phyloP scores from a whole-genome alignment of 2,888 invertebrate species.

The Schizotus pectinicornis region DNA sequence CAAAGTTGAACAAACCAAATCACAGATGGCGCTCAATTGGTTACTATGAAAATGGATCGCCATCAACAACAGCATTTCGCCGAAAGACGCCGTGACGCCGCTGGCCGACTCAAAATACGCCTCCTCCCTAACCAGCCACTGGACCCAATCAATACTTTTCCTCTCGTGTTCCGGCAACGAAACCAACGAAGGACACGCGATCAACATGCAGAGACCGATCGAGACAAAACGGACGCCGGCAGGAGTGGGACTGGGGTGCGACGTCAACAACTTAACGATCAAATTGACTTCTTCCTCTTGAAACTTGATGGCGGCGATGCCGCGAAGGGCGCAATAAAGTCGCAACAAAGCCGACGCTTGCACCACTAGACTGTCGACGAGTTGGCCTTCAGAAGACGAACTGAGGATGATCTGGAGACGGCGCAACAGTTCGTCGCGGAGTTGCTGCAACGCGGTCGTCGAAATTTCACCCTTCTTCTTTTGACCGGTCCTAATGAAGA shows the following conservation, averaged over 20 bases:
- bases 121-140: constrained; percentile 91
- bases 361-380: constrained; percentile 73
- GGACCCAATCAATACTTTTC: constrained; percentile 89
- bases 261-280: constrained; percentile 84
- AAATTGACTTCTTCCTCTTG: constrained; percentile 90
- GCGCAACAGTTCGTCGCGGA: constrained; percentile 79
- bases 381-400: constrained; percentile 65
- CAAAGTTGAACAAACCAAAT: constrained; percentile 90
- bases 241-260: constrained; percentile 86
- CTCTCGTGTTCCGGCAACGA: constrained; percentile 80
- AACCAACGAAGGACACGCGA: constrained; percentile 86
- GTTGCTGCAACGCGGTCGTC: constrained; percentile 69
- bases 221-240: constrained; percentile 94
- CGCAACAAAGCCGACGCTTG: constrained; percentile 89
- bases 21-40: constrained; percentile 90
- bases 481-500: constrained; percentile 87
- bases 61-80: constrained; percentile 93
- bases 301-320: constrained; percentile 92
- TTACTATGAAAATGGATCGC: constrained; percentile 98
- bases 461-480: constrained; percentile 79
- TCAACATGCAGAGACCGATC: constrained; percentile 90
- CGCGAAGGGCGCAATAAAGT: constrained; percentile 90
- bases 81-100: constrained; percentile 87
- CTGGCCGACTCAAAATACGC: constrained; percentile 87
- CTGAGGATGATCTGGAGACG: constrained; percentile 71